Conservation (phyloP, 2,888 invertebrate species). For the Drosophila tripunctata region DNA sequence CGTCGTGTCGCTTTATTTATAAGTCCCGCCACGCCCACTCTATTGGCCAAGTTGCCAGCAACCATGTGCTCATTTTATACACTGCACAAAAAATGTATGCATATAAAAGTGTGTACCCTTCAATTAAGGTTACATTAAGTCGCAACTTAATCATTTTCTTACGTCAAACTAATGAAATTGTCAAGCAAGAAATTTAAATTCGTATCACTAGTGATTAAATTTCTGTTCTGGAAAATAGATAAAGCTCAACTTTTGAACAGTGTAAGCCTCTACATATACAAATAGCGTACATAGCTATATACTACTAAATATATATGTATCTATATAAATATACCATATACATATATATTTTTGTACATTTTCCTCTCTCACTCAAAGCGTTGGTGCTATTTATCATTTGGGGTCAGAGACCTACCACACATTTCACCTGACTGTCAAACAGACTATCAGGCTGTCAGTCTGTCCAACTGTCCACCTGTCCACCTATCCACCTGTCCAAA, state of each 20-base stretch:
- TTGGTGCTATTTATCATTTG: constrained; percentile 63
- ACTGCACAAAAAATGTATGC: not conserved
- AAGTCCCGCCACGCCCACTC: constrained; percentile 43
- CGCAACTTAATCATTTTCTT: no score
- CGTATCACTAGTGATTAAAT: no score
- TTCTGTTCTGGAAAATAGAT: no score
- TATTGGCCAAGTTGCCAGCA: constrained; percentile 30
- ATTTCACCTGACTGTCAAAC: constrained; percentile 23
- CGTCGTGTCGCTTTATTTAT: constrained; percentile 41
- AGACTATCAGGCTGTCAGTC: constrained; percentile 4
- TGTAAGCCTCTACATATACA: no score
- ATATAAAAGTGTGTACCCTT: no score
- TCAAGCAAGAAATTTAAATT: no score
- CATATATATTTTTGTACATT: constrained; percentile 57
- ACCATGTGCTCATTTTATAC: constrained; percentile 35
- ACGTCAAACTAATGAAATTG: no score
- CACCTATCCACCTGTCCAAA: not conserved
- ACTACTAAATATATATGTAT: no score
- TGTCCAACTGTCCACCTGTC: not conserved
- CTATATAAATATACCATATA: not conserved
- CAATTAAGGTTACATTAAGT: no score
- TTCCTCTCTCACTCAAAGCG: constrained; percentile 33
- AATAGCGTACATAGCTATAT: no score
- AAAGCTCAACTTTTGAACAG: no score
- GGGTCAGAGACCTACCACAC: constrained; percentile 20